phyloP scores from a whole-genome alignment of 2,797 vertebrate genomes.

The Salmo trutta region DNA sequence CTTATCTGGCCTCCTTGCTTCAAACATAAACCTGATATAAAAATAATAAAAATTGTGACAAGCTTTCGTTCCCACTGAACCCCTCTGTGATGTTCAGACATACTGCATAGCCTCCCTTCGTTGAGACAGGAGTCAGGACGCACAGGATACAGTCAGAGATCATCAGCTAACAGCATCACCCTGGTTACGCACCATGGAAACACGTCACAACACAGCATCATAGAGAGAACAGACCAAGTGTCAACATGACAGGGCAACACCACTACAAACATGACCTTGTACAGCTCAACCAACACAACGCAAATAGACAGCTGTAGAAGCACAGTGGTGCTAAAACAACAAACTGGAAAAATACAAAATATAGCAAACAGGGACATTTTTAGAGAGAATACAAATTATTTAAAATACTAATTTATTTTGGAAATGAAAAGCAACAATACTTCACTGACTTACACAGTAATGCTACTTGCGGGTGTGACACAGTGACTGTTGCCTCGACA shows the following conservation, averaged over 20 bases:
- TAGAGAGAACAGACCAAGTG: slow-evolving; percentile 43
- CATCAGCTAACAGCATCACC: slow-evolving; percentile 37
- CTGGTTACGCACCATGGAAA: slow-evolving; percentile 21
- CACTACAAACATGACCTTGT: slow-evolving; percentile 62
- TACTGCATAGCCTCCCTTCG: not conserved
- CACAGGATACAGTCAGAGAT: slow-evolving; percentile 14
- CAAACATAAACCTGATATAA: not conserved
- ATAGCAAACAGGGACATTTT: too few relatives aligned
- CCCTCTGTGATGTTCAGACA: slow-evolving; percentile 9
- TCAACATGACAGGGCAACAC: slow-evolving; percentile 40
- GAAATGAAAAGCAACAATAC: slow-evolving; percentile 29
- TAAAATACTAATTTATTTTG: slow-evolving; percentile 18
- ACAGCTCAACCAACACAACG: slow-evolving; percentile 61
- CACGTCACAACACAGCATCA: slow-evolving; percentile 50
- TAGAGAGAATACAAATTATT: slow-evolving; percentile 22
- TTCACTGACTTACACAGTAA: slow-evolving; percentile 49
- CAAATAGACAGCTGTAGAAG: slow-evolving; percentile 54
- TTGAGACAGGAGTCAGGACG: slow-evolving; percentile 1
- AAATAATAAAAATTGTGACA: slow-evolving; percentile 22
- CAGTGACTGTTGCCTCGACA: slow-evolving; percentile 18
- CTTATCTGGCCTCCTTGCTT: not conserved
- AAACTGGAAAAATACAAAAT: not conserved
- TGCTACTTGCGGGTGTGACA: slow-evolving; percentile 60
- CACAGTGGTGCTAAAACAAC: slow-evolving; percentile 39
- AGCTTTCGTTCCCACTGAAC: slow-evolving; percentile 15